Evolutionary conservation across 2,888 invertebrate species (phyloP).

Genomic region (Sacculina carcini): DNA sequence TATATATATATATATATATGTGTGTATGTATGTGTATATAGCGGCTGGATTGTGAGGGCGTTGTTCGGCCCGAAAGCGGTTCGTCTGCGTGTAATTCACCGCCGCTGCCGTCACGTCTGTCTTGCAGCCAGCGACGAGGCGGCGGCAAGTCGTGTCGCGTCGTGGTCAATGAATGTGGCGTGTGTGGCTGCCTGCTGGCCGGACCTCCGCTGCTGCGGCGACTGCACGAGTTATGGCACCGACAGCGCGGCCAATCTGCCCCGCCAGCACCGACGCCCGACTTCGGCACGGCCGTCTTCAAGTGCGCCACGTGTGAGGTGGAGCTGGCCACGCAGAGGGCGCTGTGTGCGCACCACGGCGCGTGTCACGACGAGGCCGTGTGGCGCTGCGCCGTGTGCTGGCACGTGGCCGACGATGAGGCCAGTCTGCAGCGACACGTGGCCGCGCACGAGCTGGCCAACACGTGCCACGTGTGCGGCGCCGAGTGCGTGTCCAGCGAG

Average conservation of each 20-base stretch:
- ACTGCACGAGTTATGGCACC: background rate
- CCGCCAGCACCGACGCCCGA: background rate
- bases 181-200: background rate
- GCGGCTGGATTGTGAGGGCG: background rate
- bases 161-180: background rate
- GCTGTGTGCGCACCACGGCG: background rate
- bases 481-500: background rate
- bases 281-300: background rate
- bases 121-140: too few species aligned
- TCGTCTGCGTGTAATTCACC: background rate
- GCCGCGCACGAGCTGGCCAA: background rate
- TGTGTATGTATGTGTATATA: background rate
- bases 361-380: background rate
- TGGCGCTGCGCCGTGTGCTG: constrained; percentile 1
- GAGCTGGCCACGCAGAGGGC: background rate
- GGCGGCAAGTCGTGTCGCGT: background rate
- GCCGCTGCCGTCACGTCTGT: too few species aligned
- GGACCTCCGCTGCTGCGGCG: background rate
- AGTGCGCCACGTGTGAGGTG: background rate
- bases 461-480: background rate
- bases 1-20: background rate
- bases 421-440: background rate
- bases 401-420: background rate
- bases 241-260: background rate
- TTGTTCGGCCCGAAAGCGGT: background rate